A percentile compares a stretch with the other conserved stretches of the same genome.
Conservation (phyloP, 2,888 invertebrate species). For the Strigamia maritima region DNA sequence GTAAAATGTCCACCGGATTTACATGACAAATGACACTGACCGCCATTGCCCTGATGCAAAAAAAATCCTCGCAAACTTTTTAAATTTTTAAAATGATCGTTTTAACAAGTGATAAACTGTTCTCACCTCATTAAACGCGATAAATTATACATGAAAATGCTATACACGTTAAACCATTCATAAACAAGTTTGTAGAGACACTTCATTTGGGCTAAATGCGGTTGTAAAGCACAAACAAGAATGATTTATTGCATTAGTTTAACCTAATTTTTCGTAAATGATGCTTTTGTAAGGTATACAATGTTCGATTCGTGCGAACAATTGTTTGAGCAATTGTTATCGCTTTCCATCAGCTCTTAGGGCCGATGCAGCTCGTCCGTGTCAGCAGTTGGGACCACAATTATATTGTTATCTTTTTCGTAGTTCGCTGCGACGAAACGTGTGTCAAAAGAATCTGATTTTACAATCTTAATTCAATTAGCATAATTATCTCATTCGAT, state of each 20-base stretch:
- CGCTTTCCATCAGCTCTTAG: not conserved
- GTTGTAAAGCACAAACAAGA: not conserved
- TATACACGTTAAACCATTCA: not conserved
- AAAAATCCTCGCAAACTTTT: no score
- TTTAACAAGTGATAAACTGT: not conserved
- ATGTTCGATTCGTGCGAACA: not conserved
- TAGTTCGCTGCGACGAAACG: not conserved
- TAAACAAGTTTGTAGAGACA: not conserved
- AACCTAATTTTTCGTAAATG: not conserved
- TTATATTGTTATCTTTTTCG: slow-evolving; percentile 16
- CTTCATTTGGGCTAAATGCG: not conserved
- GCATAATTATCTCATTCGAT: no score
- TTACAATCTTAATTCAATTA: no score
- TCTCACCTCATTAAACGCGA: not conserved
- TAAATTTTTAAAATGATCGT: no score
- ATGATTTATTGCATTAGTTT: not conserved
- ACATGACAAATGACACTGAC: not conserved
- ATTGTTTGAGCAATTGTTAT: slow-evolving; percentile 25
- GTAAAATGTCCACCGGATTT: slow-evolving; percentile 2
- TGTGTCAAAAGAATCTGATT: no score
- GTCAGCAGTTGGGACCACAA: slow-evolving; percentile 13
- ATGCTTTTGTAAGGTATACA: not conserved
- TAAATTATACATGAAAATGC: not conserved
- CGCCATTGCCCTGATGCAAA: no score
- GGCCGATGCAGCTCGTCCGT: not conserved